Percentiles rank a stretch among this genome's conserved stretches.
Evolutionary conservation across 2,888 invertebrate species (phyloP).

Genomic region (Anthrax anthrax): DNA sequence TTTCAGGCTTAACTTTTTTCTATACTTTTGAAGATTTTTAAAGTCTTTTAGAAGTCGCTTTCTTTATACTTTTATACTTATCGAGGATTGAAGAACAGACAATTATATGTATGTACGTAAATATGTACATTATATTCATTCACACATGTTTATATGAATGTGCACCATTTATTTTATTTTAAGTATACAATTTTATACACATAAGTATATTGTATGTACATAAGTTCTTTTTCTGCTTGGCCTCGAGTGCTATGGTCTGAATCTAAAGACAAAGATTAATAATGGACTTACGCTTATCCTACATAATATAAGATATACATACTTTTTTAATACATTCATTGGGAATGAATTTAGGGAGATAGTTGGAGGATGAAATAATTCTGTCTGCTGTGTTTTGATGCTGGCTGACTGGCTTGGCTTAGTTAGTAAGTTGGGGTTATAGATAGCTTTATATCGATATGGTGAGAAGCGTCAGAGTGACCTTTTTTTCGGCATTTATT

Average conservation of each 20-base stretch:
- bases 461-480: slow-evolving; percentile 9
- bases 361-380: slow-evolving; percentile 1
- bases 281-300: slow-evolving; percentile 9
- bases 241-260: slow-evolving; percentile 1
- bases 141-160: no score
- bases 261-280: slow-evolving; percentile 10
- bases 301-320: neutral
- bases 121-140: no score
- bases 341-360: neutral
- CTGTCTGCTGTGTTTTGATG: neutral
- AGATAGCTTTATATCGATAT: slow-evolving; percentile 7
- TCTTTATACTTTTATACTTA: no score
- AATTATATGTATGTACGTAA: no score
- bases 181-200: no score
- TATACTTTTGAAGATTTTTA: neutral
- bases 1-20: neutral
- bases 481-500: neutral
- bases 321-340: no score
- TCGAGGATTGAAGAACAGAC: no score
- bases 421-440: slow-evolving; percentile 3
- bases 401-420: neutral
- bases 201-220: no score
- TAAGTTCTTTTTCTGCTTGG: no score
- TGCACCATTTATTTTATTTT: no score
- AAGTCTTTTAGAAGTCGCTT: no score